Evolutionary conservation across 2,888 invertebrate species (phyloP), one percentile per base, ranked within the genome.

Genomic region (Tortricodes alternella): DNA sequence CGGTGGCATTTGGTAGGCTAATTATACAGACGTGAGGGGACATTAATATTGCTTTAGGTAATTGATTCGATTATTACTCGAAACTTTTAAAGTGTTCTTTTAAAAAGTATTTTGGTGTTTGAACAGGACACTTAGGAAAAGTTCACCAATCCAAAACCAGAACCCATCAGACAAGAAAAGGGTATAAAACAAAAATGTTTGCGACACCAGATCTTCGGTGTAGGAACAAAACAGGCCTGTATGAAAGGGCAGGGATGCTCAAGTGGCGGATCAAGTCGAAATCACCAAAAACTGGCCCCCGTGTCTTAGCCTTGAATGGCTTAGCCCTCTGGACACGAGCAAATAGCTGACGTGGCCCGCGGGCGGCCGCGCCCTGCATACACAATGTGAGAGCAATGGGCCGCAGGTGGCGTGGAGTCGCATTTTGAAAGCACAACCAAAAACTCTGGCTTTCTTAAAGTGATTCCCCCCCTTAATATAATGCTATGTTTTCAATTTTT

Each of bases 301-400:
- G 79, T 77, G 77, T 71, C 83, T 88, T 90, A 89, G 89, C 90
- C 90, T 89, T 89, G 90, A 89, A 89, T 89, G 90, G 90, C 83
- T 89, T 87, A 90, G 88, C 89, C 89, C 83, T 83, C 83, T 85
- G 89, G 89, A 85, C 88, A 87, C 78, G 81, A 85, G 85, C 89
- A 84, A 89, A 90, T 89, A 88, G 90, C 90, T 89, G 90, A 89
- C 86, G 89, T 85, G 83, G 89, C 84, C 85, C 80, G 85, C 80
- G 80, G 85, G 82, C 83, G 68, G 77, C 75, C 85, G 88, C 89
- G 89, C 74, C 87, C 79, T 90, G 90, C 89, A 90, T 90, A 89
- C 90, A 80, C 84, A 89, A 88, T 89, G 85, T 70, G 79, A 70
- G 59, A 63, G 73, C 73, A 70, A 63, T 55, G 55, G 68, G 62